phyloP scores from a whole-genome alignment of 2,888 invertebrate genomes.

The Drosophila austrosaltans region DNA sequence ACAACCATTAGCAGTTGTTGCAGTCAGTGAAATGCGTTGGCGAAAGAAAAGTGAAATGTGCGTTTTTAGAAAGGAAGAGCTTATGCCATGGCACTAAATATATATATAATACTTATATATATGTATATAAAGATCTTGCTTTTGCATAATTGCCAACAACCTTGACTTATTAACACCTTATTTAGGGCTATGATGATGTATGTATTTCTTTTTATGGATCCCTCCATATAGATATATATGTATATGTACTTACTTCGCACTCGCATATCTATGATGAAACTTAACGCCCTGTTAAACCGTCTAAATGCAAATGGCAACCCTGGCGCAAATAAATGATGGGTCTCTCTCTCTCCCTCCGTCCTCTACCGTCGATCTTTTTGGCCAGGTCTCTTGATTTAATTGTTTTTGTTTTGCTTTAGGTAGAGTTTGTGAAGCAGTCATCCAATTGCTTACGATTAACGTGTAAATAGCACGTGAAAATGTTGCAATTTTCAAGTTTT shows the following conservation, averaged over 20 bases:
- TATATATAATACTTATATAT: background rate
- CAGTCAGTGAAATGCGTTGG: conserved; percentile 67
- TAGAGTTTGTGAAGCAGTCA: conserved; percentile 44
- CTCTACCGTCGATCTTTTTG: conserved; percentile 10
- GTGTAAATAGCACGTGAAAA: conserved; percentile 74
- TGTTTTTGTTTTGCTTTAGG: conserved; percentile 52
- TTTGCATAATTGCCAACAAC: conserved; percentile 57
- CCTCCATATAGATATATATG: background rate
- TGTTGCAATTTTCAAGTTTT: conserved; percentile 63
- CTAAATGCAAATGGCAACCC: conserved; percentile 69
- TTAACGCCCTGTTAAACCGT: conserved; percentile 78
- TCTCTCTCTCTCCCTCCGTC: conserved; percentile 18
- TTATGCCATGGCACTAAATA: conserved; percentile 21
- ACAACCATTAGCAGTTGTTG: conserved; percentile 38
- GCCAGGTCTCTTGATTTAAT: conserved; percentile 34
- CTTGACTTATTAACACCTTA: conserved; percentile 71
- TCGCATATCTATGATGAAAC: conserved; percentile 58
- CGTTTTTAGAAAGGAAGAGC: conserved; percentile 71
- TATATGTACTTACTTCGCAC: background rate
- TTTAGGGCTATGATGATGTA: conserved; percentile 37
- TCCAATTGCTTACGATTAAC: conserved; percentile 71
- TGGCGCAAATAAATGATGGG: conserved; percentile 68
- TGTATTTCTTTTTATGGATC: conserved; percentile 42
- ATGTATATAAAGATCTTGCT: conserved; percentile 1
- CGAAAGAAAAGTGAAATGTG: conserved; percentile 12